phyloP scores from a whole-genome alignment of 2,113 vertebrate species.

The Motacilla tschutschensis region DNA sequence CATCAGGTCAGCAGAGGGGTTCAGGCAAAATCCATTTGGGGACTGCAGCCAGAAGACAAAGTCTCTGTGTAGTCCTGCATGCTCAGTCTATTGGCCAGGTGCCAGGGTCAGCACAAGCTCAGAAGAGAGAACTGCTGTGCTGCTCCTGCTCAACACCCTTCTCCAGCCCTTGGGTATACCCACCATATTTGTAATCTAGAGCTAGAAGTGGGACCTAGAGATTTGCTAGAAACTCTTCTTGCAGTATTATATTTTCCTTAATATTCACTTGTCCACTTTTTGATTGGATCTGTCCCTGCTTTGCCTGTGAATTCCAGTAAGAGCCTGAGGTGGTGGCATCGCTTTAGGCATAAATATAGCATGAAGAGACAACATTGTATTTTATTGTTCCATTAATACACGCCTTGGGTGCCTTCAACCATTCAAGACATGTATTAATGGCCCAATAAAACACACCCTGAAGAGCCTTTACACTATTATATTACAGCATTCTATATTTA shows the following conservation, averaged over 20 bases:
- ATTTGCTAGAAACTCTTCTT: background rate
- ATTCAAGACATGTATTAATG: slow-evolving; percentile 68
- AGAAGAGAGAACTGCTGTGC: background rate
- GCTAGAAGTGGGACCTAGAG: background rate
- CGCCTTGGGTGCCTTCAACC: slow-evolving; percentile 64
- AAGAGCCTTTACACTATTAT: slow-evolving; percentile 63
- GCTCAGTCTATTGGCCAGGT: background rate
- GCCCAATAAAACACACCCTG: slow-evolving; percentile 65
- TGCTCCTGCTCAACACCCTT: background rate
- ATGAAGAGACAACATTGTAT: slow-evolving; percentile 68
- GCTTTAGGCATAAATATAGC: slow-evolving; percentile 65
- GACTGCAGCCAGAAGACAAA: background rate
- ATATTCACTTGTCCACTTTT: slow-evolving; percentile 39
- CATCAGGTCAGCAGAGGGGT: background rate
- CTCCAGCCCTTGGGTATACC: background rate
- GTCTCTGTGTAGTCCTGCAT: background rate
- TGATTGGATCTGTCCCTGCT: slow-evolving; percentile 36
- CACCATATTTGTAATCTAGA: background rate
- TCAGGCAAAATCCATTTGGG: background rate
- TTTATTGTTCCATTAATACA: slow-evolving; percentile 72
- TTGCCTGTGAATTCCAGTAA: slow-evolving; percentile 46
- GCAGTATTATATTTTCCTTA: slow-evolving; percentile 10
- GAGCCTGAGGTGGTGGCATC: slow-evolving; percentile 48
- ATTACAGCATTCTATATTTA: slow-evolving; percentile 60
- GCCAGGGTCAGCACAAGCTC: background rate